Base-by-base conservation (phyloP, 1,140 invertebrate species). In the Drosophila ohnishii region DNA sequence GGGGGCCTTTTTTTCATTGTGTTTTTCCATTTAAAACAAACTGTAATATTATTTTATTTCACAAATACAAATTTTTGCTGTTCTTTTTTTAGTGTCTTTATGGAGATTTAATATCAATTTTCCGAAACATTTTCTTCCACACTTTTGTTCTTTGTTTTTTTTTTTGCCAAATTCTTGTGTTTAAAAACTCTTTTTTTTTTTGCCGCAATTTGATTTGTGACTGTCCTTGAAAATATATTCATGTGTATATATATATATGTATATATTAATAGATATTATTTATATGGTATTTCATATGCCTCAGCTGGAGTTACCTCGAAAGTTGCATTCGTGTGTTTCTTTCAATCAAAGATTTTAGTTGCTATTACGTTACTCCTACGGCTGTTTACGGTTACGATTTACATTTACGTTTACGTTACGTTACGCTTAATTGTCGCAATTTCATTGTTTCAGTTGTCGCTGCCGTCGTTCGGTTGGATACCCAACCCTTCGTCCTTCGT, bases 381-480 rank as follows among this genome's bases (percentile, higher is more conserved):
- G 62, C 81, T 75, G 45, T 53, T 60, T 78, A 78, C 65, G 65
- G 25, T 60, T 80, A 83, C 66, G 71, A 58, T 66, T 83, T 74
- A 81, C 61, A 62, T 56, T 67, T 78, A 75, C 40, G 59, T 75
- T 62, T 66, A 66, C 70, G 67, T 77, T 74, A 72, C 66, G 66
- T 67, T 81, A 81, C 72, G 82, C 75, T 87, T 87, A 87, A 84
- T 88, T 88, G 84, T 88, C 84, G 84, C 77, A 71, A 80, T 88
- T 88, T 88, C 84, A 88, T 88, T 88, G 84, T 88, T 88, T 88
- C 80, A 83, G 76, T 87, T 87, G 53, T 78, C 67, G 75, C 83
- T 77, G 74, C 74, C 73, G 62, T 71, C 72, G 72, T 75, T 76
- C 62, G 53, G 40, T 50, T 22, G 28, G 57, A 66, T 47, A 47